These are phyloP conservation scores for Hyles vespertilio DNA, from an alignment of 1,140 invertebrate species.

Conservation along the genomic window DNA sequence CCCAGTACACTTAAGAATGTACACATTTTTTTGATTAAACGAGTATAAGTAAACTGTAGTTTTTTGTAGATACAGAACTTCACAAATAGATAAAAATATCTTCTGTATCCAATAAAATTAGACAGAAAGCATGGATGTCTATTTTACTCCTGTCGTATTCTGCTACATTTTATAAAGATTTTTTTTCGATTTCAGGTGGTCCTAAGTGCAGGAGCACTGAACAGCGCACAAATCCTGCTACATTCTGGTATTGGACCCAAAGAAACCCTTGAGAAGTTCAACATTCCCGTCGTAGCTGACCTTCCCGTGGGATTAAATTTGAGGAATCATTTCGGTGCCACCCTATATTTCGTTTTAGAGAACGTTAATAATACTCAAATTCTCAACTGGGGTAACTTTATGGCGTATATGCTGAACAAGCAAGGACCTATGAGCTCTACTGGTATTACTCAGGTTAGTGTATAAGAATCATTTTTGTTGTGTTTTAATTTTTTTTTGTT, in stretches of 20 bases:
- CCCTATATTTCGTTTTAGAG: slow-evolving; percentile 58
- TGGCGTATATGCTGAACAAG: slow-evolving; percentile 76
- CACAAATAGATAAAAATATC: no score
- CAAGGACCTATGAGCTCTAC: slow-evolving; percentile 78
- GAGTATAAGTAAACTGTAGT: no score
- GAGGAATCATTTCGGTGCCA: slow-evolving; percentile 81
- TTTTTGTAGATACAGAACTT: no score
- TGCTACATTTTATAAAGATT: background rate
- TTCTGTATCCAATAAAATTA: no score
- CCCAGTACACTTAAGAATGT: no score
- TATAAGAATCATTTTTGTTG: no score
- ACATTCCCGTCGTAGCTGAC: slow-evolving; percentile 78
- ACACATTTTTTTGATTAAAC: no score
- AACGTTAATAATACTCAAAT: slow-evolving; percentile 73
- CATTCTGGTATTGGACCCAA: slow-evolving; percentile 82
- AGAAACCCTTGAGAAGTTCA: slow-evolving; percentile 74
- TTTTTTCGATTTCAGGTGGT: slow-evolving; percentile 75
- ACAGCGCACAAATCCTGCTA: slow-evolving; percentile 80
- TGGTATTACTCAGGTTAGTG: slow-evolving; percentile 71
- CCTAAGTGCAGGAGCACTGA: slow-evolving; percentile 78
- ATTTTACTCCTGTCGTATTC: no score
- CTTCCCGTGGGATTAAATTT: slow-evolving; percentile 83
- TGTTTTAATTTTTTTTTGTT: no score
- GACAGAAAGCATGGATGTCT: no score
- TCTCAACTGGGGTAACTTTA: slow-evolving; percentile 75